Evolutionary conservation across 1,140 invertebrate species (phyloP).

Genomic region (Nasonia giraulti): DNA sequence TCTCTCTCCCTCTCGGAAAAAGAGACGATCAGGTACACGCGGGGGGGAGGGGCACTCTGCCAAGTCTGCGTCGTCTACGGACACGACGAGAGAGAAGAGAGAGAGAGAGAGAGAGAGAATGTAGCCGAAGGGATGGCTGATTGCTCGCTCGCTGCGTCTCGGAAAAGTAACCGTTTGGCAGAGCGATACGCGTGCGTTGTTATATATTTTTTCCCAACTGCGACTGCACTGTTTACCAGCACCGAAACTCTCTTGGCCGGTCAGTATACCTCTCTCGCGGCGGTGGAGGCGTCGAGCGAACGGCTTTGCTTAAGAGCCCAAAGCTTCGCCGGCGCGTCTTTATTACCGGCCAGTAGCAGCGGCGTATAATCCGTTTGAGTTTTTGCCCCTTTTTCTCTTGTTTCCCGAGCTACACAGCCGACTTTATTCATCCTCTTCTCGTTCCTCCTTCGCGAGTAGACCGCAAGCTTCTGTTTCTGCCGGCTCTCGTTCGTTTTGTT

Average conservation of each 20-base stretch:
- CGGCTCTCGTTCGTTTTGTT: not conserved
- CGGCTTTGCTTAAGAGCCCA: conserved; percentile 2
- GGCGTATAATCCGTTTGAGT: conserved; percentile 26
- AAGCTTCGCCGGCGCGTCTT: not conserved
- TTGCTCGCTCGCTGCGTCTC: not conserved
- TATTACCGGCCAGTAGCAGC: not conserved
- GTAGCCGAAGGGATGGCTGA: not conserved
- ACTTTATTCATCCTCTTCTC: not conserved
- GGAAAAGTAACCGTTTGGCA: not conserved
- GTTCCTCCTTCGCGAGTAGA: not conserved
- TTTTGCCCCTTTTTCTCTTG: not conserved
- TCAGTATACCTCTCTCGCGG: not conserved
- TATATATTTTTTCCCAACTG: not conserved
- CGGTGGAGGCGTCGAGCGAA: not conserved
- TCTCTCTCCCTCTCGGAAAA: not conserved
- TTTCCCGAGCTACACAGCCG: not conserved
- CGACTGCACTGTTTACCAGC: too few relatives aligned
- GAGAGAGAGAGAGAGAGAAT: not conserved
- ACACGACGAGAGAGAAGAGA: not conserved
- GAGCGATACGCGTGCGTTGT: too few relatives aligned
- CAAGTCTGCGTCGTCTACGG: not conserved
- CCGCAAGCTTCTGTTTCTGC: not conserved
- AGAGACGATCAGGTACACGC: not conserved
- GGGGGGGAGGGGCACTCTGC: not conserved
- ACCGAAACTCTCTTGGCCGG: too few relatives aligned